These are phyloP conservation scores for Drosophila rellima DNA, from an alignment of 2,888 invertebrate species.

Conservation along the genomic window DNA sequence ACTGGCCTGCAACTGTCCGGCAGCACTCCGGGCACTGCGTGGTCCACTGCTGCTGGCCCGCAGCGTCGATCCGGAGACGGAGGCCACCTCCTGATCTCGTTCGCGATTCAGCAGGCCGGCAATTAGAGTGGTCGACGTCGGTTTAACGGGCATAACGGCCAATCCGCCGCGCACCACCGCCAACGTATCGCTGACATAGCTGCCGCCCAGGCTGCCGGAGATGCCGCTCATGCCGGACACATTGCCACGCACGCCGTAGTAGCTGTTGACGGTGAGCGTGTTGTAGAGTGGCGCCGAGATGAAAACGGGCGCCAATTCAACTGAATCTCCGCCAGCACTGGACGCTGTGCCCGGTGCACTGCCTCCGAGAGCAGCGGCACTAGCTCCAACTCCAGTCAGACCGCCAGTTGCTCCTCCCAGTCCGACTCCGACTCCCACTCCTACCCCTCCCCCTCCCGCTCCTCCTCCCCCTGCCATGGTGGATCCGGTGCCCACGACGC, in stretches of 20 bases:
- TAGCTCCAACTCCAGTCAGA: background rate
- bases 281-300: conserved; percentile 83
- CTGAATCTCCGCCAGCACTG: conserved; percentile 69
- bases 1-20: conserved; percentile 77
- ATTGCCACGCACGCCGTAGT: conserved; percentile 71
- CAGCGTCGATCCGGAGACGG: conserved; percentile 42
- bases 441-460: conserved; percentile 33
- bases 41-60: conserved; percentile 70
- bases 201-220: conserved; percentile 72
- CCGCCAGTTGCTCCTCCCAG: background rate
- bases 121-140: conserved; percentile 93
- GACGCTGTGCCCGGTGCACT: conserved; percentile 55
- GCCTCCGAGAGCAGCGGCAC: background rate
- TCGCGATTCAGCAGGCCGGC: conserved; percentile 92
- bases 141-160: conserved; percentile 88
- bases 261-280: conserved; percentile 81
- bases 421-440: conserved; percentile 1
- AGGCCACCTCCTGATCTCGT: conserved; percentile 78
- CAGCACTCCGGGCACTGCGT: conserved; percentile 75
- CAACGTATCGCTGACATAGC: conserved; percentile 81
- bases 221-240: conserved; percentile 57
- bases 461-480: conserved; percentile 37
- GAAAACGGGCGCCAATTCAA: conserved; percentile 79
- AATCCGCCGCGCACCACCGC: conserved; percentile 75
- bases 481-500: conserved; percentile 58